Evolutionary conservation across 1,140 invertebrate species (phyloP).

Genomic region (Ceratina japonica): DNA sequence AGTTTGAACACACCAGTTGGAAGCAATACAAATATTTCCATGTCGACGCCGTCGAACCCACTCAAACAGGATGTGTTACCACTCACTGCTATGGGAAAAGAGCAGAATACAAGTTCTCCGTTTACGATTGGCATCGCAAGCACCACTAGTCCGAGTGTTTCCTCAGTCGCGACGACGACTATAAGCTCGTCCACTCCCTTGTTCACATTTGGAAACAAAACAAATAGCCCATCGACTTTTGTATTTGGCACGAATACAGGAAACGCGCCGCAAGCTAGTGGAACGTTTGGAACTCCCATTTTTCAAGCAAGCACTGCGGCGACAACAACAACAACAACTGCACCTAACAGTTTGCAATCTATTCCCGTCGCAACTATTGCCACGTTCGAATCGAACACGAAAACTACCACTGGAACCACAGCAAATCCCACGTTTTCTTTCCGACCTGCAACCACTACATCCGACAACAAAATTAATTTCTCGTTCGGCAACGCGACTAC

Average conservation of each 20-base stretch:
- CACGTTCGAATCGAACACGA: background rate
- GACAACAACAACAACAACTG: background rate
- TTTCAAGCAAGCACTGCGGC: background rate
- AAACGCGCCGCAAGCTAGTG: background rate
- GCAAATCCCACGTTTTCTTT: constrained; percentile 22
- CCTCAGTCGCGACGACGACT: background rate
- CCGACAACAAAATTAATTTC: constrained; percentile 42
- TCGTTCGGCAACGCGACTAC: constrained; percentile 43
- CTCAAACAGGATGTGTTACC: too few species aligned
- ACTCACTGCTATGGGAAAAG: background rate
- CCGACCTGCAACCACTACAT: background rate
- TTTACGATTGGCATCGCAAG: background rate
- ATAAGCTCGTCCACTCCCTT: background rate
- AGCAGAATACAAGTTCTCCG: background rate
- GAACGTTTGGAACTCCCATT: constrained; percentile 25
- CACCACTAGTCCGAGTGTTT: background rate
- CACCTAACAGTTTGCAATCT: background rate
- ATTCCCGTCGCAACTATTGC: background rate
- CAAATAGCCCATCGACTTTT: background rate
- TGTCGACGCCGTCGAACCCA: background rate
- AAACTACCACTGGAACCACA: background rate
- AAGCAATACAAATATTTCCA: background rate
- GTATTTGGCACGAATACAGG: background rate
- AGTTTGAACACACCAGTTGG: background rate
- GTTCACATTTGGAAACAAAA: constrained; percentile 37